Evolutionary conservation across 2,888 invertebrate genomes (phyloP).

Genomic region (Meiosimyza decipiens): DNA sequence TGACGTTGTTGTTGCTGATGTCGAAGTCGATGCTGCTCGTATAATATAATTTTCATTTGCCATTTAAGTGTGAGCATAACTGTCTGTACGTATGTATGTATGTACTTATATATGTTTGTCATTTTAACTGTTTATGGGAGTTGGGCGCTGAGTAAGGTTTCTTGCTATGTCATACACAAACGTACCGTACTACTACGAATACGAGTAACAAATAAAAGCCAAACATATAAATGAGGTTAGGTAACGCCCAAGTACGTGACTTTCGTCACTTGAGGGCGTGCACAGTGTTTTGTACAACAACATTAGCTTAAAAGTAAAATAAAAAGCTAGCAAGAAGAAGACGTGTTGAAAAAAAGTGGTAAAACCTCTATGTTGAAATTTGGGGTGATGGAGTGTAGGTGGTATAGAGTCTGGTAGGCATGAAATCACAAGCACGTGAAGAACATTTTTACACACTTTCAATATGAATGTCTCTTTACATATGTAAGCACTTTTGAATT

Average conservation of each 20-base stretch:
- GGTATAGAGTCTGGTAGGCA: too few species aligned
- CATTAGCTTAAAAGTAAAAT: neutral
- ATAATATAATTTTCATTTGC: conserved; percentile 20
- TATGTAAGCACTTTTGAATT: too few species aligned
- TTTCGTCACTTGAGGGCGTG: conserved; percentile 60
- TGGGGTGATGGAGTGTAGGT: too few species aligned
- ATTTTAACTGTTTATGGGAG: too few species aligned
- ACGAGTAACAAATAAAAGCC: conserved; percentile 26
- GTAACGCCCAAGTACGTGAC: conserved; percentile 65
- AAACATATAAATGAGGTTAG: conserved; percentile 42
- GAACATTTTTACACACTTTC: too few species aligned
- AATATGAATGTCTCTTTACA: too few species aligned
- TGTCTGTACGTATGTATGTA: conserved; percentile 21
- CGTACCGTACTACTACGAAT: neutral
- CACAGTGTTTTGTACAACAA: conserved; percentile 38
- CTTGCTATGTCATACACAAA: too few species aligned
- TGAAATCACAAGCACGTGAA: too few species aligned
- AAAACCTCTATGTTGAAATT: too few species aligned
- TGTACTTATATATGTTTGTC: conserved; percentile 1
- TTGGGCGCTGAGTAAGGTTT: too few species aligned
- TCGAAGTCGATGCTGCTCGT: conserved; percentile 10
- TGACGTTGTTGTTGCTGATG: neutral
- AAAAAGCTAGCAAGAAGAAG: neutral
- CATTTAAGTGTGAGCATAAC: conserved; percentile 34
- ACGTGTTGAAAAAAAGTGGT: too few species aligned